Evolutionary conservation across 2,888 invertebrate genomes (phyloP), one percentile per base, ranked within the genome.

Genomic region (Leptopterna dolabrata): DNA sequence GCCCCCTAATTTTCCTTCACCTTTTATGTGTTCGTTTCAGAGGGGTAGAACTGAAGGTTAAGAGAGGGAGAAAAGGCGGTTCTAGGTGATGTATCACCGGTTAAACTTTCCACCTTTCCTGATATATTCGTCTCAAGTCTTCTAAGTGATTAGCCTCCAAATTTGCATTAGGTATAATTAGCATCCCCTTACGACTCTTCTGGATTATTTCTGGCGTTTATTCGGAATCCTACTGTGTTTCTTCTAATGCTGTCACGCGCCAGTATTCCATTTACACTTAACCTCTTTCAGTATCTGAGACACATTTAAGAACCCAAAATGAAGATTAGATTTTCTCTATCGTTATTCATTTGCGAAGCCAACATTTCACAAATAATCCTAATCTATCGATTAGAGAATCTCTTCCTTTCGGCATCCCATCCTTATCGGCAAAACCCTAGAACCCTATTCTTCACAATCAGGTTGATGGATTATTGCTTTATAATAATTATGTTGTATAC

Each of bases 81-180:
- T 41, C 36, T n/a, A n/a, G 19, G 36, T 73, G 73, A 73, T 73
- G 73, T 73, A 73, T 73, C 73, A 73, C 73, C 41, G 73, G 73
- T 36, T 73, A 73, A 36, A 73, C 73, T 63, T 63, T 24, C 73
- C 73, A 73, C 73, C 73, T 73, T 73, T 41, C 29, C 73, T 73
- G 73, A 73, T 73, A 73, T 73, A 73, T 73, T 73, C 19, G 41
- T 16, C 73, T 36, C n/a, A 19, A 19, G 30, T 19, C 41, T 73
- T 73, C 19, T 41, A 73, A 73, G 36, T 73, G 73, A 73, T 73
- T 73, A 73, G 36, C 41, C 24, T 2, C 63, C 41, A 41, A 73
- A 73, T 73, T 73, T 41, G 73, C 73, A 73, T 73, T 16, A 73
- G 73, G 19, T 36, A 73, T 73, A 73, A 73, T 73, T 73, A 41